Evolutionary conservation across 2,113 vertebrate genomes (phyloP).

Genomic region (Glaucomys volans): DNA sequence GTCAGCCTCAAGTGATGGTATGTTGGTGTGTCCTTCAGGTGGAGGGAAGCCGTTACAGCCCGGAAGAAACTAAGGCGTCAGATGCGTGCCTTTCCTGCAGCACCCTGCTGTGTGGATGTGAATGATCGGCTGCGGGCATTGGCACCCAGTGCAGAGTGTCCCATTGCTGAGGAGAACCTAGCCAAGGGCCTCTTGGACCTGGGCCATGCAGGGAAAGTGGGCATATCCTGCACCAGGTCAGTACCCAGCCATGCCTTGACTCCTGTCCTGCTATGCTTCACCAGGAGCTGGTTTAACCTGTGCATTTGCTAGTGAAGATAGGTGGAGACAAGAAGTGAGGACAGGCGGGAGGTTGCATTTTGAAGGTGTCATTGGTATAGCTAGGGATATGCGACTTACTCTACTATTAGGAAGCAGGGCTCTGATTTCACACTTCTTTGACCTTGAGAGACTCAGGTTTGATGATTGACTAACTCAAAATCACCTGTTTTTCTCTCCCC

Average conservation of each 20-base stretch:
- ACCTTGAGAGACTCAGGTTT: background rate
- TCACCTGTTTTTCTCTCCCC: background rate
- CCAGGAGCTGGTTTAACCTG: rapidly evolving
- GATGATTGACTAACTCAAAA: too few relatives aligned
- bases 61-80: slow-evolving; percentile 94
- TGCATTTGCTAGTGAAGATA: background rate
- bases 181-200: slow-evolving; percentile 91
- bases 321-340: background rate
- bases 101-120: slow-evolving; percentile 92
- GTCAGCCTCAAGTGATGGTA: background rate
- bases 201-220: slow-evolving; percentile 92
- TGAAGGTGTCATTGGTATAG: background rate
- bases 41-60: slow-evolving; percentile 94
- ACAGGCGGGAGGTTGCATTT: too few relatives aligned
- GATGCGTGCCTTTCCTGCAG: slow-evolving; percentile 98
- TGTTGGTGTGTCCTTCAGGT: slow-evolving; percentile 85
- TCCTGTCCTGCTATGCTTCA: too few relatives aligned
- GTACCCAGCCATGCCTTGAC: background rate
- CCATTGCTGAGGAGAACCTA: slow-evolving; percentile 87
- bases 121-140: slow-evolving; percentile 90
- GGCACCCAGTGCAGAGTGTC: slow-evolving; percentile 92
- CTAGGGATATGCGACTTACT: rapidly evolving
- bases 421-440: background rate
- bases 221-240: slow-evolving; percentile 94
- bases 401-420: background rate